phyloP scores from a whole-genome alignment of 1,140 invertebrate species.

The Neodiprion pinetum region DNA sequence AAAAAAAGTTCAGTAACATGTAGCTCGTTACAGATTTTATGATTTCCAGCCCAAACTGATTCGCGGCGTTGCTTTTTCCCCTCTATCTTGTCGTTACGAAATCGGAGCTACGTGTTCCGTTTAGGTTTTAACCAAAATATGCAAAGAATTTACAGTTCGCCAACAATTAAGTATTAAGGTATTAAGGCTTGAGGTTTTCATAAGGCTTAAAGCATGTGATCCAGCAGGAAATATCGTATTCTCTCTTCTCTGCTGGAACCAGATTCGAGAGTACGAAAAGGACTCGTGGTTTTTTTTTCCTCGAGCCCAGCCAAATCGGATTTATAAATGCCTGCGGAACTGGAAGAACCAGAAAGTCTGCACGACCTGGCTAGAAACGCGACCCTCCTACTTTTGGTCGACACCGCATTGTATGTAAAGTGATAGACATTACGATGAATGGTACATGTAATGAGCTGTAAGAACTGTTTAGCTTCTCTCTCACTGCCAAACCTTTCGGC shows the following conservation, averaged over 20 bases:
- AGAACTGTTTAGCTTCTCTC: neutral
- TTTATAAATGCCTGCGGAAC: neutral
- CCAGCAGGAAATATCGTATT: neutral
- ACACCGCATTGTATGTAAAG: neutral
- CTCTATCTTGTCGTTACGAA: no score
- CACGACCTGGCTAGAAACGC: neutral
- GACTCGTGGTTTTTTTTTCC: slow-evolving; percentile 1
- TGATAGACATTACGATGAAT: neutral
- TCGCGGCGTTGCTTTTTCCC: no score
- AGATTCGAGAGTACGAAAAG: neutral
- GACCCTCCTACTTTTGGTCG: neutral
- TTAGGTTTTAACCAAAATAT: neutral
- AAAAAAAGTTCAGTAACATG: no score
- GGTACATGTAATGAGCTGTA: neutral
- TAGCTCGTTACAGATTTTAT: no score
- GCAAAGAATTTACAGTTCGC: neutral
- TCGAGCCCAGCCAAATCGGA: neutral
- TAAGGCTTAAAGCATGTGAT: neutral
- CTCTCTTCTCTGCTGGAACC: neutral
- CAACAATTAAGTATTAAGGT: neutral
- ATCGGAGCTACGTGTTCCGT: no score
- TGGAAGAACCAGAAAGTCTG: slow-evolving; percentile 2
- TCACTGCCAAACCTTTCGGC: neutral
- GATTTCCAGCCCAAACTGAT: no score
- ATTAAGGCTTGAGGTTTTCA: neutral